Conservation (phyloP, 2,888 invertebrate genomes). For the Orthonevra nobilis region DNA sequence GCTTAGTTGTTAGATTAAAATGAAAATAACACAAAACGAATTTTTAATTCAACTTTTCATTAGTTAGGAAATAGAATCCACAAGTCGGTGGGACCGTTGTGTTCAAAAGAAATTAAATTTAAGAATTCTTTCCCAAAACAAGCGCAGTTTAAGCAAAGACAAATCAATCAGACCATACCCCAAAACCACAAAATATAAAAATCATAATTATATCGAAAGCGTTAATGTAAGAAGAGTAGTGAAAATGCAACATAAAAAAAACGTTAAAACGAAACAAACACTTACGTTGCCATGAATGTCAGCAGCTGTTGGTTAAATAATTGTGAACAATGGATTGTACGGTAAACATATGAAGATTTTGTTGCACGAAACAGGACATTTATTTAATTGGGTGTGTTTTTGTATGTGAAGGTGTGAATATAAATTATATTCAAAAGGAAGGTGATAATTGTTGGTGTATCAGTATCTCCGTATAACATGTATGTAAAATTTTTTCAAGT, state of each 20-base stretch:
- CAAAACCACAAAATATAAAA: not conserved
- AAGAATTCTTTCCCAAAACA: too few species aligned
- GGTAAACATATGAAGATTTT: conserved; percentile 26
- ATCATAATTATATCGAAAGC: not conserved
- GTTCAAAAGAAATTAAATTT: too few species aligned
- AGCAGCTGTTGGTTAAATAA: conserved; percentile 27
- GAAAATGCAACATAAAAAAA: not conserved
- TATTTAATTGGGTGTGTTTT: conserved; percentile 7
- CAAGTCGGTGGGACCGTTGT: too few species aligned
- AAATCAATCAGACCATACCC: too few species aligned
- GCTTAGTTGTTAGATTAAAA: too few species aligned
- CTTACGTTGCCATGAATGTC: conserved; percentile 35
- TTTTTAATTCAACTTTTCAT: too few species aligned
- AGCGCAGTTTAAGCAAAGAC: too few species aligned
- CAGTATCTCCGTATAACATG: conserved; percentile 11
- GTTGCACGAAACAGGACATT: conserved; percentile 21
- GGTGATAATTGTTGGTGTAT: conserved; percentile 22
- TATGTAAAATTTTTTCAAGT: not conserved
- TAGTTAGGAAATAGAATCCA: too few species aligned
- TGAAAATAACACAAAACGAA: too few species aligned
- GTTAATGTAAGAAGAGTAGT: too few species aligned
- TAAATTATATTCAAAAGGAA: not conserved
- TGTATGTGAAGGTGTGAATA: not conserved
- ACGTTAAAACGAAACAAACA: conserved; percentile 21
- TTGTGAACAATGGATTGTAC: conserved; percentile 29